A percentile compares a stretch with the other conserved stretches of the same genome.
Conservation (phyloP, 2,797 vertebrate species). For the Anas acuta region DNA sequence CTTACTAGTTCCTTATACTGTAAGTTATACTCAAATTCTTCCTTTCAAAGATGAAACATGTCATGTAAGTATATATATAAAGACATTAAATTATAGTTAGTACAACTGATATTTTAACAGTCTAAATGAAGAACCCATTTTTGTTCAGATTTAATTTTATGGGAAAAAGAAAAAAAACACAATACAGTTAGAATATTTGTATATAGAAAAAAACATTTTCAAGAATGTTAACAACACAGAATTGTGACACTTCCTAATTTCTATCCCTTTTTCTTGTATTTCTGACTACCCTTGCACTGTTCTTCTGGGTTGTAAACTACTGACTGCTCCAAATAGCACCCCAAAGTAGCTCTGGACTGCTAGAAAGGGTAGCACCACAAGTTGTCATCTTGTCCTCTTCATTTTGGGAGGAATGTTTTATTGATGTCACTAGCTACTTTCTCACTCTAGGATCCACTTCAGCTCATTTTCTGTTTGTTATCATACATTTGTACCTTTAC, state of each 20-base stretch:
- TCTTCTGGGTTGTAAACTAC: neutral
- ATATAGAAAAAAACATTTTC: neutral
- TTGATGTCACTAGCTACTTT: neutral
- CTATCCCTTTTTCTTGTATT: neutral
- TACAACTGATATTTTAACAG: neutral
- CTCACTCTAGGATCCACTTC: neutral
- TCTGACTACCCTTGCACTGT: neutral
- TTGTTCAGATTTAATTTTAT: neutral
- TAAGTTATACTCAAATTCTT: neutral
- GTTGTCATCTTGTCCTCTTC: neutral
- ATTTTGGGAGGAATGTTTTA: neutral
- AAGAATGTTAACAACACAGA: neutral
- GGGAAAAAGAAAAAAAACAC: neutral
- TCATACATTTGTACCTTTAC: neutral
- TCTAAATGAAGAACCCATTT: neutral
- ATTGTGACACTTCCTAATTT: neutral
- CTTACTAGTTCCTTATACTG: neutral
- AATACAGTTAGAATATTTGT: neutral
- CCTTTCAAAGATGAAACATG: neutral
- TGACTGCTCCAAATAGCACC: neutral
- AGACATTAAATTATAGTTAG: neutral
- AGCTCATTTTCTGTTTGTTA: neutral
- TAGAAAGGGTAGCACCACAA: neutral
- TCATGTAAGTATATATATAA: neutral
- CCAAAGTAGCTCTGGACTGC: neutral